Conservation (phyloP, 2,797 vertebrate genomes). For the Pseudomugil gertrudae region DNA sequence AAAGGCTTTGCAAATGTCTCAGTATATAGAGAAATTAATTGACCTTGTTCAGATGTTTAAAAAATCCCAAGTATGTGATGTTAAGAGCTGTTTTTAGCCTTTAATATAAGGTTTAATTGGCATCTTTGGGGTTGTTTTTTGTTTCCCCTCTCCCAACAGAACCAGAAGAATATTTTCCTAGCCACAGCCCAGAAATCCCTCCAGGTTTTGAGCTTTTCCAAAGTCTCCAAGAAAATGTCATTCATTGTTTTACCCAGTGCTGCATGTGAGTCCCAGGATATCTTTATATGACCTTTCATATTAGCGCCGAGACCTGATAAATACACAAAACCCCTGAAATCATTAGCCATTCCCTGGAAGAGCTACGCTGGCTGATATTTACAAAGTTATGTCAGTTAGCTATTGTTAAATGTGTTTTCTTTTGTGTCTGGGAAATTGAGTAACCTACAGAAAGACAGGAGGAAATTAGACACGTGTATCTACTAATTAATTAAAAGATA, state of each 20-base stretch:
- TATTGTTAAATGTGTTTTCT: background rate
- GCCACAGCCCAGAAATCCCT: background rate
- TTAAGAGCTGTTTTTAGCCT: background rate
- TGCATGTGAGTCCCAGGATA: background rate
- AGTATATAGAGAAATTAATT: background rate
- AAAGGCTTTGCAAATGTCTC: background rate
- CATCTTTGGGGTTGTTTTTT: background rate
- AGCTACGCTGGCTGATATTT: background rate
- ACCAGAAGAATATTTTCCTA: background rate
- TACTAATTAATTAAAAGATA: background rate
- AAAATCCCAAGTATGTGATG: too few relatives aligned
- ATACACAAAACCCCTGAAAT: slow-evolving; percentile 7
- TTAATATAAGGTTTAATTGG: background rate
- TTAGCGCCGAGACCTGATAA: background rate
- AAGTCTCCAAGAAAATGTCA: background rate
- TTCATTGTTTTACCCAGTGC: background rate
- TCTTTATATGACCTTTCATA: background rate
- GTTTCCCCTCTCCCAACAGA: background rate
- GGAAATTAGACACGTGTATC: background rate
- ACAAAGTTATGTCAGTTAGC: background rate
- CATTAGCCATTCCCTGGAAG: slow-evolving; percentile 14
- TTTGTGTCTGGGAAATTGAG: background rate
- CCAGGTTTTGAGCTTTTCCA: background rate
- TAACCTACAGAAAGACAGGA: background rate
- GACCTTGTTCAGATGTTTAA: background rate